Percentiles rank a stretch among this genome's conserved stretches.
Conservation (phyloP, 30 jellyfish, hydroid and myxozoan species). For the Cassiopea xamachana region DNA sequence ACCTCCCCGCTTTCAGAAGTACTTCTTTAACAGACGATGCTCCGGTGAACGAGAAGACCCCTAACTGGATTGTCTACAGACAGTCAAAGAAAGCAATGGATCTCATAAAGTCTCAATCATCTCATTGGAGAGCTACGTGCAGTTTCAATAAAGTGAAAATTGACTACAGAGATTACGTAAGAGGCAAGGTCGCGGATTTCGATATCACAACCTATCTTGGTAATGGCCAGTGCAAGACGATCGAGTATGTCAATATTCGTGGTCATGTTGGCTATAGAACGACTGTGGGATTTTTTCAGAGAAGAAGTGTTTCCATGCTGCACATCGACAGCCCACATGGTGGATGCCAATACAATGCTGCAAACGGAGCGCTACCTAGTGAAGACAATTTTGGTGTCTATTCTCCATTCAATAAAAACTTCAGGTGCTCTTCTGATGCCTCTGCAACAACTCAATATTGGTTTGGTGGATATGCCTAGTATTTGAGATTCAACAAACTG, state of each 20-base stretch:
- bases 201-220: conserved; percentile 22
- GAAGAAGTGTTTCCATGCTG: background rate
- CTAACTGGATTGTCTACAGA: conserved; percentile 26
- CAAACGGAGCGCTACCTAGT: background rate
- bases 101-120: background rate
- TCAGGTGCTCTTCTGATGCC: conserved; percentile 2
- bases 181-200: background rate
- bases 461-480: conserved; percentile 14
- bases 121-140: conserved; percentile 34
- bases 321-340: background rate
- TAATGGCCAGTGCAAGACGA: background rate
- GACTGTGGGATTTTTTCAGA: background rate
- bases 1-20: background rate
- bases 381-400: conserved; percentile 30
- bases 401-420: background rate
- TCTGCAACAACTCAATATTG: background rate
- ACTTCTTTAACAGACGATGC: conserved; percentile 6
- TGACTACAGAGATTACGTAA: conserved; percentile 16
- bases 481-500: background rate
- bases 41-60: conserved; percentile 45
- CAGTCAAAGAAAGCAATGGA: background rate
- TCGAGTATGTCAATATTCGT: conserved; percentile 9
- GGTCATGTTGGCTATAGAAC: background rate
- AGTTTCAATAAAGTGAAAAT: background rate
- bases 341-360: conserved; percentile 7